Base-by-base conservation (phyloP, 2,797 vertebrate genomes). In the Pelodytes ibericus region DNA sequence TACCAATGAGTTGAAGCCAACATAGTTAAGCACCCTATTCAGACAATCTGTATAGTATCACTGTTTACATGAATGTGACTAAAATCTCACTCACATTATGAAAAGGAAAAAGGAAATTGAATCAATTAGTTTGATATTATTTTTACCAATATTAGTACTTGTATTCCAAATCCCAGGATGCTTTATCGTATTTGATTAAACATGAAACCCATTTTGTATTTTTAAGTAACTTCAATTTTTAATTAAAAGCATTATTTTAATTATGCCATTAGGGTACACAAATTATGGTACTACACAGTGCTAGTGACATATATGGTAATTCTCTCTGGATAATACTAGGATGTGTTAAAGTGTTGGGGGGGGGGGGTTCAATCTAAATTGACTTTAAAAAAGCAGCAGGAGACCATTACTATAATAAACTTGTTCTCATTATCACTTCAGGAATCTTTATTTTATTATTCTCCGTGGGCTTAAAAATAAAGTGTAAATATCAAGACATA, bases 321-420 rank as follows among this genome's bases (percentile, higher is more conserved):
- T 49, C 8, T 53, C 49, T 53, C 49, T 53, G 16, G 20, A 53
- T 53, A 53, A 22, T 20, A 13, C 22, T 16, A 53, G 22, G 49
- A 60, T 61, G 20, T 20, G 53, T 41, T 59, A 39, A 60, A n/a
- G 27, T 69, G 56, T 4, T n/a, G n/a, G n/a, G n/a, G n/a, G n/a
- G n/a, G n/a, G n/a, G n/a, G n/a, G n/a, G n/a, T 77, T 58, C 56
- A 71, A 30, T 30, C 27, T 63, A 36, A 56, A 63, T 51, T 71
- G 15, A n/a, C 59, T 20, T 71, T 71, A 77, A 41, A 63, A 77
- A 71, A 77, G 44, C 75, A 71, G 68, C 67, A 63, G 59, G 67
- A 63, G 58, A 39, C 27, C 47, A 47, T 11, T 63, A 58, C 31
- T 71, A 77, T 71, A 64, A 71, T 70, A 64, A 62, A 64, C 30